Conservation (phyloP, 2,113 vertebrate species). For the Marcusenius ussheri region DNA sequence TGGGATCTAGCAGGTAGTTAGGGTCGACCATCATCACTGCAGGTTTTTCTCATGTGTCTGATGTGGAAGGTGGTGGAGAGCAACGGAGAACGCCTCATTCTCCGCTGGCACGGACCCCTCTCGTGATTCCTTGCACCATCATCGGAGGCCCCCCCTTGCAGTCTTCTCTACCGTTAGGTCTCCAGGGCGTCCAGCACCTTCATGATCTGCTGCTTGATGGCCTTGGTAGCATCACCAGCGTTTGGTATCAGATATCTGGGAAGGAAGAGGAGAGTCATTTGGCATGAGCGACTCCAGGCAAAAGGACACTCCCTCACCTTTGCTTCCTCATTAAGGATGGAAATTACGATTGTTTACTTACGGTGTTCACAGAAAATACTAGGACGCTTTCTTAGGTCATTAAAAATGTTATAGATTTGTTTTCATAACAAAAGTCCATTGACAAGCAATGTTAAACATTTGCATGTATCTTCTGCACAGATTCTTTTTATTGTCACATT, state of each 20-base stretch:
- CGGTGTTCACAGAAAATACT: not conserved
- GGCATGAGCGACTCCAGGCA: not conserved
- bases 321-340: not conserved
- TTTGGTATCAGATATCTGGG: conserved; percentile 94
- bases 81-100: conserved; percentile 14
- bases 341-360: not conserved
- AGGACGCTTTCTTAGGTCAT: not conserved
- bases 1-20: conserved; percentile 29
- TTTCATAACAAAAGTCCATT: not conserved
- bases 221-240: conserved; percentile 94
- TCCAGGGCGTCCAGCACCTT: conserved; percentile 96
- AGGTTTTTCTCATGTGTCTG: conserved; percentile 21
- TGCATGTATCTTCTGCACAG: not conserved
- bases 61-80: conserved; percentile 24
- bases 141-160: conserved; percentile 6
- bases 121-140: conserved; percentile 30
- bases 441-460: not conserved
- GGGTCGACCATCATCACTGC: conserved; percentile 38
- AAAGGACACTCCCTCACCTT: not conserved
- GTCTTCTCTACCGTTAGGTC: conserved; percentile 67
- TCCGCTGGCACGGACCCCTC: conserved; percentile 25
- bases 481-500: too few relatives aligned
- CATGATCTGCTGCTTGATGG: conserved; percentile 99
- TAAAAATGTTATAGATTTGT: not conserved
- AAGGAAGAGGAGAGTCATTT: not conserved